Base-by-base conservation (phyloP, 2,797 vertebrate genomes). In the Semotilus atromaculatus region DNA sequence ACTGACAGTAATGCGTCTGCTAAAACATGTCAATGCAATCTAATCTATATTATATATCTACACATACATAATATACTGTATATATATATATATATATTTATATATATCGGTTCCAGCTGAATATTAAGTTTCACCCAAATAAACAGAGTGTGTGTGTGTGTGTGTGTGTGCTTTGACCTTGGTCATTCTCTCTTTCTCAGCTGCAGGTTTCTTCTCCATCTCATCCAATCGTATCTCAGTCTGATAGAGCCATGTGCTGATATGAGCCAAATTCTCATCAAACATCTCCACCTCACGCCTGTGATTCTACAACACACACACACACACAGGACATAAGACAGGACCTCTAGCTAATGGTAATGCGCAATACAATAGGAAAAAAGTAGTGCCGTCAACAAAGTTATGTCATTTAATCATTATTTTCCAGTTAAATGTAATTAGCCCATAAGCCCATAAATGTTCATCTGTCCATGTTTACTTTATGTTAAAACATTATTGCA, bases 241-340 rank as follows among this genome's bases (percentile, higher is more conserved):
- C 93, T 99, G 98, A 92, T 99, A 99, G 34, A 99, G 95, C 98
- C 98, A 99, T 60, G 98, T 99, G 93, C 98, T 99, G 94, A 99
- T 98, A 93, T 99, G 98, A 86, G 98, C 98, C 91, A 99, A 94
- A 89, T 97, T 98, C 89, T 98, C 98, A 10, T 99, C 98, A 87
- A 99, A 98, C 74, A 98, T 96, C 89, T 99, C 98, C 91, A 99
- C 93, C 89, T 99, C 98, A 62, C 95, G 97, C 92, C 97, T 97
- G 90, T 99, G 98, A 93, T 94, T 97, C 98, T 99, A 89, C 21
- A 86, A 84, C 86, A 89, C 80, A 87, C 86, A 86, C 19, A 55
- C 48, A 75, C 29, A 55, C 51, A 5, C 26, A 51, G 5, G 16
- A 64, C 45, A 31, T 29, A 45, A 51, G 6, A 73, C 26, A 31